These are phyloP conservation scores for Pectinophora gossypiella DNA, from an alignment of 1,140 invertebrate genomes.

Conservation along the genomic window DNA sequence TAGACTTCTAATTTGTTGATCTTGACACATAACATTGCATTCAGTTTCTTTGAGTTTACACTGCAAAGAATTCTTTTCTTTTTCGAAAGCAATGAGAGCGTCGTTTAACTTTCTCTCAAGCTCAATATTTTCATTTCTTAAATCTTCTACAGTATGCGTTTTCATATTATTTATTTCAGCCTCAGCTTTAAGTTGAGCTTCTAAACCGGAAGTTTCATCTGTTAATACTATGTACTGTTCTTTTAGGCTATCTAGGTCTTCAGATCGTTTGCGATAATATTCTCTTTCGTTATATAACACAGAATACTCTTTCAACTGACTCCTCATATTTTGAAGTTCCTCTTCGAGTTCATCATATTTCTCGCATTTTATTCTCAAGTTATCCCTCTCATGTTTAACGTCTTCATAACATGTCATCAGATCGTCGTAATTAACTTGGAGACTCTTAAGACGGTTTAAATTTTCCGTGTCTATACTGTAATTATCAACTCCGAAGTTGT, in stretches of 20 bases:
- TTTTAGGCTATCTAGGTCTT: constrained; percentile 54
- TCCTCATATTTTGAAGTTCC: constrained; percentile 42
- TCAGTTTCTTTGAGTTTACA: constrained; percentile 63
- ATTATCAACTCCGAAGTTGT: constrained; percentile 25
- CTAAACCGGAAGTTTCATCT: constrained; percentile 54
- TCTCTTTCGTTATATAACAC: constrained; percentile 59
- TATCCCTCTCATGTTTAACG: constrained; percentile 53
- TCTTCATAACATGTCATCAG: constrained; percentile 54
- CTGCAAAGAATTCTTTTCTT: constrained; percentile 49
- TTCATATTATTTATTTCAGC: constrained; percentile 54
- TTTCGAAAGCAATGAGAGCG: constrained; percentile 42
- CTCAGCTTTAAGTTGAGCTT: constrained; percentile 56
- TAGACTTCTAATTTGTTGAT: constrained; percentile 61
- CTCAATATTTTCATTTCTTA: constrained; percentile 49
- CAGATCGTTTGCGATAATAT: constrained; percentile 50
- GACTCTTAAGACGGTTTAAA: constrained; percentile 47
- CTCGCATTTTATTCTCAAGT: constrained; percentile 38
- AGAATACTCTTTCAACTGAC: constrained; percentile 51
- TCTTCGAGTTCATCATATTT: constrained; percentile 51
- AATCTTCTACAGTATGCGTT: constrained; percentile 36
- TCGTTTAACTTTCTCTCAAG: constrained; percentile 56
- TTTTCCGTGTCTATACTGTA: constrained; percentile 49
- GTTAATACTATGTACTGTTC: constrained; percentile 50
- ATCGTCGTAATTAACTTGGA: constrained; percentile 58
- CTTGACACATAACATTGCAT: constrained; percentile 61